These are phyloP conservation scores for Peromyscus californicus DNA, from an alignment of 2,113 vertebrate genomes.

Conservation along the genomic window DNA sequence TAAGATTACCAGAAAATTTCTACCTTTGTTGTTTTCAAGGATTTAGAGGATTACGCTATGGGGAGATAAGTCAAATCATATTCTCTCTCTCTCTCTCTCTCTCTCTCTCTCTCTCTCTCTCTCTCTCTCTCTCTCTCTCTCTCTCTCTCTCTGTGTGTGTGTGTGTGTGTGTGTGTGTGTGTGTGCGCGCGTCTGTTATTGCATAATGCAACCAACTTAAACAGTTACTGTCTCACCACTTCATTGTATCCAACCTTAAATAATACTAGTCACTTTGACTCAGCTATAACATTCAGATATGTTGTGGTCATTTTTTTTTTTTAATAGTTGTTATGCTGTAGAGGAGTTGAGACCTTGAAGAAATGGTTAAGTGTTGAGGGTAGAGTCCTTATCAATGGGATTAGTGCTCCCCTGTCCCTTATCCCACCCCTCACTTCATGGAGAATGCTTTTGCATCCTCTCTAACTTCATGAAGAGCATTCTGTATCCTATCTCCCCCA, in stretches of 20 bases:
- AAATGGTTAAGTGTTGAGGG: neutral
- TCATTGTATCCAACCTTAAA: neutral
- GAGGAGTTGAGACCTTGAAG: neutral
- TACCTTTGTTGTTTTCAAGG: neutral
- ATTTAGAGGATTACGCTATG: neutral
- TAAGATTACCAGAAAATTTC: neutral
- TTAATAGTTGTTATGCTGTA: neutral
- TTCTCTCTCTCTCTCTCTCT: neutral
- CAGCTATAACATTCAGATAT: neutral
- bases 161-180: too few relatives aligned
- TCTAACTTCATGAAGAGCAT: neutral
- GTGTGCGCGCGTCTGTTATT: too few relatives aligned
- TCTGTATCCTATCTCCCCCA: neutral
- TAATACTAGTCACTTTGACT: neutral
- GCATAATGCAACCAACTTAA: neutral
- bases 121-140: neutral
- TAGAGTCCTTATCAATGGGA: neutral
- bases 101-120: too few relatives aligned
- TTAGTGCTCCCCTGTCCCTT: neutral
- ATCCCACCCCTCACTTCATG: neutral
- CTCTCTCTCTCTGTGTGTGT: neutral
- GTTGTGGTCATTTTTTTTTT: neutral
- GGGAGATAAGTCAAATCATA: neutral
- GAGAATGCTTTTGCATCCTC: neutral
- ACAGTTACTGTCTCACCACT: neutral